Evolutionary conservation across 2,888 invertebrate species (phyloP), one percentile per base, ranked within the genome.

Genomic region (Brachycybe producta): DNA sequence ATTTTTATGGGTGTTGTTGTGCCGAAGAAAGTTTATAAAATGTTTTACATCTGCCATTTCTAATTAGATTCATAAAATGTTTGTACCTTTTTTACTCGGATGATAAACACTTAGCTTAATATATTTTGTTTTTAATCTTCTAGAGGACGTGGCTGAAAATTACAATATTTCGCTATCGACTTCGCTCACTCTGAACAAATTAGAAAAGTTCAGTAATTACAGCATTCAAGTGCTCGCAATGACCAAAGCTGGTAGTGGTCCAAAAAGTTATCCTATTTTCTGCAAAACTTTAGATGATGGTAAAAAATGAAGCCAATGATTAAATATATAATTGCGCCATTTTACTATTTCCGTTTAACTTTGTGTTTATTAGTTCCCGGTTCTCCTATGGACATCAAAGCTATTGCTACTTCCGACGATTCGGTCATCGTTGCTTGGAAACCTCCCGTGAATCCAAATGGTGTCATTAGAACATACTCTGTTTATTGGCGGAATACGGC

Each of bases 401-500:
- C 92, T 15, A 70, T 92, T 36, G 87, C 91, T 11, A 90, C 90
- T 82, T 88, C 90, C 49, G 76, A 78, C 21, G 88, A 86, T 64
- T 84, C 90, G 3, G 88, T 94, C 63, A 74, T 94, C 21, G 84
- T 92, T 1, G 86, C 90, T 48, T 95, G 95, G 95, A 80, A 86
- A 62, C 84, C 87, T 57, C 94, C 94, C 57, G 78, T 81, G 64
- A 84, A 85, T 61, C 88, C 90, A 46, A 94, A 94, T 64, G 95
- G 95, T 35, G 78, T 90, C 48, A 82, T 94, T 54, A 85, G 82
- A 43, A 88, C 90, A 65, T 95, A 92, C 71, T 87, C 85, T 23
- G 84, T 94, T 23, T 92, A 92, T 71, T 81, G 82, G 11, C 62
- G 64, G 52, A 67, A 68, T 53, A 61, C 61, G 40, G 62, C 61